Conservation (phyloP, 2,888 invertebrate species). For the Mechanitis messenoides region DNA sequence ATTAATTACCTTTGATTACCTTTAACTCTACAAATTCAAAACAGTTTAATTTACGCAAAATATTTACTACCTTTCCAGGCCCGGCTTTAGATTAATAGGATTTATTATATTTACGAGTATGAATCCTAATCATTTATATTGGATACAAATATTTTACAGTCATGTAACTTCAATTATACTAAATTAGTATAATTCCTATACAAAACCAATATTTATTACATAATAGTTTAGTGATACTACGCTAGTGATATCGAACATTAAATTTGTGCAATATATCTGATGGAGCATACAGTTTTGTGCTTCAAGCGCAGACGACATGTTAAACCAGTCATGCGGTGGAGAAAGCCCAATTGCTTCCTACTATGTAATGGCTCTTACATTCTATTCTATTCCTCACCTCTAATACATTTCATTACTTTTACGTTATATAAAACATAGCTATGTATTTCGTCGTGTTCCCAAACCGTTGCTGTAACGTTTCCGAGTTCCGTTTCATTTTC, state of each 20-base stretch:
- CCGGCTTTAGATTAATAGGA: constrained; percentile 13
- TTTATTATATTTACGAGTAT: constrained; percentile 18
- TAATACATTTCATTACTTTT: no score
- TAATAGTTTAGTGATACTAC: background rate
- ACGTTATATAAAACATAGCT: background rate
- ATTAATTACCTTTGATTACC: constrained; percentile 53
- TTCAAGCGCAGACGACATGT: background rate
- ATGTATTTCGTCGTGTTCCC: constrained; percentile 8
- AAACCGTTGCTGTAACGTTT: constrained; percentile 9
- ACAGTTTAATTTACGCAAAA: constrained; percentile 20
- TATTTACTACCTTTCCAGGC: constrained; percentile 18
- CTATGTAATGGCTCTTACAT: background rate
- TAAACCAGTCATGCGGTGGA: constrained; percentile 9
- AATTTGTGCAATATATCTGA: no score
- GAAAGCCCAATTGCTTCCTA: constrained; percentile 8
- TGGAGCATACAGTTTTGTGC: no score
- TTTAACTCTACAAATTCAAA: constrained; percentile 40
- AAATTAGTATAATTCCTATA: constrained; percentile 16
- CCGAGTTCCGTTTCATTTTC: background rate
- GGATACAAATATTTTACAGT: constrained; percentile 21
- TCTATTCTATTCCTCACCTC: background rate
- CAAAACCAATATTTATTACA: constrained; percentile 5
- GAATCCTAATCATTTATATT: constrained; percentile 17
- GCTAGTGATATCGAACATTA: no score
- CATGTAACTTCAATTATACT: constrained; percentile 12